Evolutionary conservation across 2,113 vertebrate genomes (phyloP).

Genomic region (Orthonyx spaldingii): DNA sequence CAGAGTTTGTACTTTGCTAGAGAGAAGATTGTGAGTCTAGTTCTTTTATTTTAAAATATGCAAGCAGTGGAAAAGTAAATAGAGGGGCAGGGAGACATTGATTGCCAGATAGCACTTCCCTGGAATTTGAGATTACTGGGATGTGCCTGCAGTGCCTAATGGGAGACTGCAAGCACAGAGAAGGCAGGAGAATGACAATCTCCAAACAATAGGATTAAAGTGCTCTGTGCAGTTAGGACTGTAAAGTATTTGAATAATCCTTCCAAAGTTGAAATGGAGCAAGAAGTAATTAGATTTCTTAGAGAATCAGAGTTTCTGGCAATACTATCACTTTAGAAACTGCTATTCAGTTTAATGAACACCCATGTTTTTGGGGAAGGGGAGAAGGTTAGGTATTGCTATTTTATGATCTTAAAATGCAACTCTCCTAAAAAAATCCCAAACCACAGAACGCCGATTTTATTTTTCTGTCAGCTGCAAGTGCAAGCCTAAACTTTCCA

Average conservation of each 20-base stretch:
- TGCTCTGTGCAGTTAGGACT: neutral
- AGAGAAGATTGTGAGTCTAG: neutral
- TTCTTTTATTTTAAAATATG: slow-evolving; percentile 60
- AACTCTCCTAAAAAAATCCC: neutral
- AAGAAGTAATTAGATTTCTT: slow-evolving; percentile 21
- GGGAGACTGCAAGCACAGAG: neutral
- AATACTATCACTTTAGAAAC: neutral
- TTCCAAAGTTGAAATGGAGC: slow-evolving; percentile 24
- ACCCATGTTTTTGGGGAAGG: neutral
- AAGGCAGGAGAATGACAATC: slow-evolving; percentile 41
- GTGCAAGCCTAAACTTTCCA: neutral
- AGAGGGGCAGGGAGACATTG: slow-evolving; percentile 42
- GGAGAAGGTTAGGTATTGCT: neutral
- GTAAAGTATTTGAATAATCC: slow-evolving; percentile 47
- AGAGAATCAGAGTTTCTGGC: neutral
- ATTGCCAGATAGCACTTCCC: slow-evolving; percentile 43
- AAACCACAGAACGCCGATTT: neutral
- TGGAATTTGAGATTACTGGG: slow-evolving; percentile 54
- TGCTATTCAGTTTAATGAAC: neutral
- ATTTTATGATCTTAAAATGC: neutral
- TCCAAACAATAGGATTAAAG: slow-evolving; percentile 59
- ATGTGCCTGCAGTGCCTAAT: slow-evolving; percentile 41
- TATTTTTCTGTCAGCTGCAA: neutral
- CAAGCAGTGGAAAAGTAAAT: slow-evolving; percentile 56
- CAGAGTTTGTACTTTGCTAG: neutral